Evolutionary conservation across 2,888 invertebrate species (phyloP), one percentile per base, ranked within the genome.

Genomic region (Aporophyla lueneburgensis): DNA sequence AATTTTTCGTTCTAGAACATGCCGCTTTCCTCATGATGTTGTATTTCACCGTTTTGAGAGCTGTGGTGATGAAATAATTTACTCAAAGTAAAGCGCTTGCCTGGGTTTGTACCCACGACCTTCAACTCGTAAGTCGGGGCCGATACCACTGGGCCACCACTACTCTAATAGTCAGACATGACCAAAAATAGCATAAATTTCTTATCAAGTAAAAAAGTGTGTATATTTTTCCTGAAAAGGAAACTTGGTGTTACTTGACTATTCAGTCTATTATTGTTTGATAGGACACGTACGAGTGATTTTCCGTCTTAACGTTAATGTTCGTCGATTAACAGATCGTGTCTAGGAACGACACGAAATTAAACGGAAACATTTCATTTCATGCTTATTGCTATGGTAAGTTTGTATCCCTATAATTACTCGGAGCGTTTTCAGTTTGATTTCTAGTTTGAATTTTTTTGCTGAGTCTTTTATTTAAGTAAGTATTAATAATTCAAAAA

Each of bases 281-380:
- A 19, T 33, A 27, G 5, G 46, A 46, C 75, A 54, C 62, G 75
- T 75, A 49, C 24, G 49, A 63, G 3, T 54, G 46, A 54, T 40
- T 74, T 46, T n/a, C 46, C 14, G 1, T 33, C 33, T 51, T 24
- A 75, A 56, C 72, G 46, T 49, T 72, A 40, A 33, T 46, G 33
- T 54, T 19, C 19, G 19, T 4, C 46, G 46, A 61, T 74, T 74
- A 61, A 61, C 61, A 40, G 73, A 21, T 12, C 71, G 3, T 67
- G 49, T 53, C 43, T 46, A 70, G 5, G 59, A 40, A 61, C 51
- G 5, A 61, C 33, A 33, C 33, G 21, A 53, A 54, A 63, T 75
- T 75, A 59, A 75, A 75, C 54, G 76, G 74, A 75, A 75, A 40
- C 76, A 75, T 75, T 75, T 21, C 33, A 46, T 40, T 40, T 73